Evolutionary conservation across 2,797 vertebrate species (phyloP).

Genomic region (Phalloptychus januarius): DNA sequence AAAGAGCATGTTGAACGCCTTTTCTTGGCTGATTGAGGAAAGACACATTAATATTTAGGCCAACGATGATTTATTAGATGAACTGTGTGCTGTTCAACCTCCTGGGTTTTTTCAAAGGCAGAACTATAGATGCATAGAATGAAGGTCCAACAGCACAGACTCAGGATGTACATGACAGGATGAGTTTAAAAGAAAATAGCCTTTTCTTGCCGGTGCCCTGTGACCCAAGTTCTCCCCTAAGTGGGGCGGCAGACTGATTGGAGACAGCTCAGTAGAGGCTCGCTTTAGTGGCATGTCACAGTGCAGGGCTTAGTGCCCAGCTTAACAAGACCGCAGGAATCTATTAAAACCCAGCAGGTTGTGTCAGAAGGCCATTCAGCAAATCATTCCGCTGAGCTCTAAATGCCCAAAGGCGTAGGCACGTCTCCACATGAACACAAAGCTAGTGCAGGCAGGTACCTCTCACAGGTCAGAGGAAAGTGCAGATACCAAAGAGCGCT

Average conservation of each 20-base stretch:
- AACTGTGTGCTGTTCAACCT: conserved; percentile 12
- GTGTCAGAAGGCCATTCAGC: conserved; percentile 67
- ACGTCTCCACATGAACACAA: conserved; percentile 66
- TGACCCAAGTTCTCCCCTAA: conserved; percentile 49
- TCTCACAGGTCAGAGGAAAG: conserved; percentile 63
- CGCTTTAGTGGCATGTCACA: conserved; percentile 59
- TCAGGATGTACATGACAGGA: conserved; percentile 22
- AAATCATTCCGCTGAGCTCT: conserved; percentile 66
- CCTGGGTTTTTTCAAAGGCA: conserved; percentile 21
- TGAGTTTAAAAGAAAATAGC: conserved; percentile 27
- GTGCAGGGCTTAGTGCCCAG: conserved; percentile 53
- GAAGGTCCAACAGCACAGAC: conserved; percentile 25
- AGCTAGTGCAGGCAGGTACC: conserved; percentile 64
- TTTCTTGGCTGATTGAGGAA: conserved; percentile 8
- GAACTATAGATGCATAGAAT: conserved; percentile 20
- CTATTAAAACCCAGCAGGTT: conserved; percentile 66
- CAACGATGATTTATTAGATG: background rate
- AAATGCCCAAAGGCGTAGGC: conserved; percentile 61
- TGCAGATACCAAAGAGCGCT: conserved; percentile 62
- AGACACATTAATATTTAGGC: background rate
- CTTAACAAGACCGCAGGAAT: conserved; percentile 69
- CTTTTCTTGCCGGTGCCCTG: conserved; percentile 39
- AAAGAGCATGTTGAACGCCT: background rate
- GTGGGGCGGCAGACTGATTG: conserved; percentile 35
- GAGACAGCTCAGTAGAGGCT: conserved; percentile 40